These are phyloP conservation scores for Chymomyza procnemis DNA, from an alignment of 2,888 invertebrate genomes.

Conservation along the genomic window DNA sequence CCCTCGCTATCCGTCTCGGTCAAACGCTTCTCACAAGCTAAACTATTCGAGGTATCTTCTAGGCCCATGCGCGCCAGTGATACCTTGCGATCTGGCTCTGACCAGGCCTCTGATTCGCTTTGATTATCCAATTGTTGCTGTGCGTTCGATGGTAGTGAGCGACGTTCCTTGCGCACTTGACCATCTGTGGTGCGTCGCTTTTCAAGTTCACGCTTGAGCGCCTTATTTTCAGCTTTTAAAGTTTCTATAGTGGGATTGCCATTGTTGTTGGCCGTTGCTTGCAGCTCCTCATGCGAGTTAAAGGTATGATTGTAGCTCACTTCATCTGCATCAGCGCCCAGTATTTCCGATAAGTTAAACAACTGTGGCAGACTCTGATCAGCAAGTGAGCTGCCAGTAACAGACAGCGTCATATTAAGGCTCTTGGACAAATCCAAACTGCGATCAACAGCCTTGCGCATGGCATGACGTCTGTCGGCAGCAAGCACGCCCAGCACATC, in stretches of 20 bases:
- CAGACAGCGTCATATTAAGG: conserved; percentile 77
- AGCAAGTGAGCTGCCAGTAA: conserved; percentile 76
- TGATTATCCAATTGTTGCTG: conserved; percentile 65
- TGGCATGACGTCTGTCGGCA: conserved; percentile 79
- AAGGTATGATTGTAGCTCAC: conserved; percentile 58
- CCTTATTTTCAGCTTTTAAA: conserved; percentile 70
- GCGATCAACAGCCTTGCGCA: conserved; percentile 81
- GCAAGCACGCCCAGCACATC: conserved; percentile 80
- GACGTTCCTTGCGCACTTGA: conserved; percentile 71
- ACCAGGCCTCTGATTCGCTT: conserved; percentile 91
- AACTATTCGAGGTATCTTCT: conserved; percentile 77
- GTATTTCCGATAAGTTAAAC: conserved; percentile 79
- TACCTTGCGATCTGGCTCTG: conserved; percentile 90
- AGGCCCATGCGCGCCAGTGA: conserved; percentile 89
- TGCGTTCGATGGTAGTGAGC: conserved; percentile 68
- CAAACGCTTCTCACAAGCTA: conserved; percentile 32
- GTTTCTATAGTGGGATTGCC: conserved; percentile 51
- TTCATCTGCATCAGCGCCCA: conserved; percentile 62
- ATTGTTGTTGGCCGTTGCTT: conserved; percentile 37
- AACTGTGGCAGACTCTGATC: conserved; percentile 80
- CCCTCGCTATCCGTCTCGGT: conserved; percentile 77
- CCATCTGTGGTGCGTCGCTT: conserved; percentile 57
- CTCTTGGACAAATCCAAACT: conserved; percentile 81
- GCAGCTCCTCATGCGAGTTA: conserved; percentile 71
- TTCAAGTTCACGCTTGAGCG: conserved; percentile 67